Conservation (phyloP, 2,113 vertebrate species). For the Prolemur simus region DNA sequence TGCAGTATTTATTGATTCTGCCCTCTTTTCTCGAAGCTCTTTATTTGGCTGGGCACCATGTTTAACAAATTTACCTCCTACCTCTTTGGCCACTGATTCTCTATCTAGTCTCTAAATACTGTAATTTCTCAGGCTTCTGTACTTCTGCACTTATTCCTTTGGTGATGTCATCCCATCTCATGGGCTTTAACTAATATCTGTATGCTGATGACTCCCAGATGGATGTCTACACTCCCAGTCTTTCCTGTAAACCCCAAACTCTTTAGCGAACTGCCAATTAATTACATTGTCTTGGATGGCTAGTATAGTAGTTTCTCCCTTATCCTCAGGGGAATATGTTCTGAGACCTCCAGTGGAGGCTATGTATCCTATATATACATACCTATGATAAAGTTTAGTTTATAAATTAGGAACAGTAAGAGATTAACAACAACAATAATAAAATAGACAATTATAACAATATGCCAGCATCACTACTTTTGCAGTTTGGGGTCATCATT, state of each 20-base stretch:
- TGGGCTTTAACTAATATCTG: neutral
- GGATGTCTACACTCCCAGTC: neutral
- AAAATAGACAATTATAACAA: no score
- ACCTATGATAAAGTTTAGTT: no score
- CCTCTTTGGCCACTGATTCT: neutral
- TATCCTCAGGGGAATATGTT: no score
- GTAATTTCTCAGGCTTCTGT: neutral
- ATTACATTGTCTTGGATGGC: neutral
- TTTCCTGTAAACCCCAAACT: neutral
- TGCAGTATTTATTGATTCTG: neutral
- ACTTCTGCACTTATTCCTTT: neutral
- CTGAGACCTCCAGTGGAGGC: no score
- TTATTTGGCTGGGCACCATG: neutral
- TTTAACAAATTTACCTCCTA: neutral
- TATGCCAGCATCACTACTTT: no score
- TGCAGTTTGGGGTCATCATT: no score
- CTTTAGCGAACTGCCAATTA: neutral
- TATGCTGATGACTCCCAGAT: neutral
- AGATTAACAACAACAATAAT: no score
- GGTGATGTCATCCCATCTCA: neutral
- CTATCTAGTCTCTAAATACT: neutral
- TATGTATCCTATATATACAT: no score
- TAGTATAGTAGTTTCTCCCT: no score
- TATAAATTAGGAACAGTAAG: no score
- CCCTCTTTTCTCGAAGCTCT: neutral